Percentiles rank a stretch among this genome's conserved stretches.
Evolutionary conservation across 2,113 vertebrate species (phyloP).

Genomic region (Megalops atlanticus): DNA sequence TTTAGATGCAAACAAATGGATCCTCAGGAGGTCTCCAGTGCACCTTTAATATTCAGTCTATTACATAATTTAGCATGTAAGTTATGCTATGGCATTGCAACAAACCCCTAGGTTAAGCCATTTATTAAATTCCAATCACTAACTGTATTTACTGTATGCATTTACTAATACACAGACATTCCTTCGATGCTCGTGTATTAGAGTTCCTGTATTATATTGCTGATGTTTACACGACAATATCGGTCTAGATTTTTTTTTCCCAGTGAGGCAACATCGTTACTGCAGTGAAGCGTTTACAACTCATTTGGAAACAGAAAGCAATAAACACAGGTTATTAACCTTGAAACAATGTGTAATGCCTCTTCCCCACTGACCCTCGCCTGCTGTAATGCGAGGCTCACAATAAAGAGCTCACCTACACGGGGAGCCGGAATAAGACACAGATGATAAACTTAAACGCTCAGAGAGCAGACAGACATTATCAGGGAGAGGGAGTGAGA

Average conservation of each 20-base stretch:
- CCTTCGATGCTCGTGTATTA: too few relatives aligned
- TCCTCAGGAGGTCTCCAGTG: background rate
- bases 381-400: conserved; percentile 15
- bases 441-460: conserved; percentile 52
- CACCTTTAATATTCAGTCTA: background rate
- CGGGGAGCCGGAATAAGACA: conserved; percentile 32
- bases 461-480: conserved; percentile 39
- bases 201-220: background rate
- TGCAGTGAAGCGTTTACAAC: conserved; percentile 18
- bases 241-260: background rate
- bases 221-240: background rate
- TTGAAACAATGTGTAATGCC: conserved; percentile 25
- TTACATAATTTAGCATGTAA: background rate
- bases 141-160: too few relatives aligned
- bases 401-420: conserved; percentile 11
- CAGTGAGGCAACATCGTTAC: conserved; percentile 6
- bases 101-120: background rate
- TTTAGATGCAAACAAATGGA: background rate
- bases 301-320: conserved; percentile 15
- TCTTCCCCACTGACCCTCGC: conserved; percentile 10
- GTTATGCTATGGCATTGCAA: background rate
- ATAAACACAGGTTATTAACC: conserved; percentile 50
- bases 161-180: too few relatives aligned
- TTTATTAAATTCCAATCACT: background rate
- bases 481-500: conserved; percentile 26